Evolutionary conservation across 2,888 invertebrate species (phyloP).

Genomic region (Cheilosia soror): DNA sequence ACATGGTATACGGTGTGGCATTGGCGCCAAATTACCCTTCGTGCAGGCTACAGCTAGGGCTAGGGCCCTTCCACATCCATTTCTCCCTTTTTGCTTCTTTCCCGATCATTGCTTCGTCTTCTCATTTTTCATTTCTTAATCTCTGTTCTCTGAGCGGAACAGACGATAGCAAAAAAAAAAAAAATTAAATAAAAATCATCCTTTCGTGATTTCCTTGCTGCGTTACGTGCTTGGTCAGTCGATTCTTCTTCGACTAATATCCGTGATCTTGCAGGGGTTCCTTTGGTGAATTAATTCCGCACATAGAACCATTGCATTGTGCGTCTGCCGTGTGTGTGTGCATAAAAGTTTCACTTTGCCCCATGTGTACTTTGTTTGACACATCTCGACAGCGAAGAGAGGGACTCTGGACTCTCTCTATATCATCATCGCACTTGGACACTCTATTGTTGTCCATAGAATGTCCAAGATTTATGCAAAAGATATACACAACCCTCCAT

Average conservation of each 20-base stretch:
- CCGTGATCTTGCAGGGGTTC: slow-evolving; percentile 49
- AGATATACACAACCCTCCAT: slow-evolving; percentile 55
- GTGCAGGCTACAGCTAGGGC: background rate
- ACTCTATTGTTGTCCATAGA: slow-evolving; percentile 63
- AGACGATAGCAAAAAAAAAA: slow-evolving; percentile 6
- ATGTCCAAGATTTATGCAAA: slow-evolving; percentile 67
- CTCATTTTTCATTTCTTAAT: slow-evolving; percentile 74
- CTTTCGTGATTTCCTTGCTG: slow-evolving; percentile 47
- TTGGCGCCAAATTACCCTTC: slow-evolving; percentile 75
- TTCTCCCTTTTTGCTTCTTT: slow-evolving; percentile 29
- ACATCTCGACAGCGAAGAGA: slow-evolving; percentile 15
- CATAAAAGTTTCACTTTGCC: slow-evolving; percentile 11
- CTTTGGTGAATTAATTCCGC: slow-evolving; percentile 45
- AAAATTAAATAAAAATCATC: slow-evolving; percentile 33
- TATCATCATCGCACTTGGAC: slow-evolving; percentile 62
- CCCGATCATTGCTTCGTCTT: slow-evolving; percentile 59
- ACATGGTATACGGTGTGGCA: slow-evolving; percentile 30
- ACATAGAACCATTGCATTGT: slow-evolving; percentile 6
- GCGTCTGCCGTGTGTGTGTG: slow-evolving; percentile 47
- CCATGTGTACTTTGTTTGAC: slow-evolving; percentile 56
- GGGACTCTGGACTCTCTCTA: slow-evolving; percentile 1
- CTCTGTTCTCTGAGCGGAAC: slow-evolving; percentile 43
- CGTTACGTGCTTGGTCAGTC: slow-evolving; percentile 69
- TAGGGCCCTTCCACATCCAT: background rate
- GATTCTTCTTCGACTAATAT: slow-evolving; percentile 9